phyloP scores from a whole-genome alignment of 2,113 vertebrate genomes.

The Etheostoma cragini region DNA sequence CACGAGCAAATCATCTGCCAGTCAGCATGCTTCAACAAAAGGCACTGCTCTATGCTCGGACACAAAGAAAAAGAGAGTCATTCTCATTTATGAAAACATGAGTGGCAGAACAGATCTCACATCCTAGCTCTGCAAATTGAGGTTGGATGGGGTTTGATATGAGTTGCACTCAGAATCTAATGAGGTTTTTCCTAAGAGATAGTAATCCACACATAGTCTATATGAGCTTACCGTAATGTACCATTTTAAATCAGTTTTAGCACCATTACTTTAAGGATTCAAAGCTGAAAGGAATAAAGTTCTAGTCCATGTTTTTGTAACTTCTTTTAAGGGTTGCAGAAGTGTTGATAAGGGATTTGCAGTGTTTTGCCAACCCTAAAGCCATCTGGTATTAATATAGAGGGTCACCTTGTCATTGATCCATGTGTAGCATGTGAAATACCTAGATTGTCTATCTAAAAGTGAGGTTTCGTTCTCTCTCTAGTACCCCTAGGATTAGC shows the following conservation, averaged over 20 bases:
- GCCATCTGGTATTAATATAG: slow-evolving; percentile 41
- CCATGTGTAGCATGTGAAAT: slow-evolving; percentile 56
- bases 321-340: slow-evolving; percentile 15
- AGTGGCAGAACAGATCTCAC: slow-evolving; percentile 39
- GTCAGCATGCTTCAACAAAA: slow-evolving; percentile 23
- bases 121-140: slow-evolving; percentile 26
- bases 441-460: slow-evolving; percentile 69
- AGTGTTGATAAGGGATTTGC: slow-evolving; percentile 61
- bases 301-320: neutral
- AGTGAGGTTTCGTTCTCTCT: slow-evolving; percentile 45
- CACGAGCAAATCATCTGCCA: slow-evolving; percentile 22
- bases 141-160: slow-evolving; percentile 45
- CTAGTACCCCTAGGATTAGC: slow-evolving; percentile 55
- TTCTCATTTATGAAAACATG: slow-evolving; percentile 56
- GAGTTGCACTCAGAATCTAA: slow-evolving; percentile 27
- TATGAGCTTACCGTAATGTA: neutral
- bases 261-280: neutral
- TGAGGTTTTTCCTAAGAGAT: slow-evolving; percentile 24
- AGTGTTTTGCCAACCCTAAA: slow-evolving; percentile 44
- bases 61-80: slow-evolving; percentile 16
- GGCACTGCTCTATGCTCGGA: slow-evolving; percentile 23
- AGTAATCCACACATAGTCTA: neutral
- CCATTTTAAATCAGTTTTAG: slow-evolving; percentile 17
- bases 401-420: slow-evolving; percentile 77
- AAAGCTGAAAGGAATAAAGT: neutral